Conservation (phyloP, 2,113 vertebrate species). For the Petrocephalus zakoni region DNA sequence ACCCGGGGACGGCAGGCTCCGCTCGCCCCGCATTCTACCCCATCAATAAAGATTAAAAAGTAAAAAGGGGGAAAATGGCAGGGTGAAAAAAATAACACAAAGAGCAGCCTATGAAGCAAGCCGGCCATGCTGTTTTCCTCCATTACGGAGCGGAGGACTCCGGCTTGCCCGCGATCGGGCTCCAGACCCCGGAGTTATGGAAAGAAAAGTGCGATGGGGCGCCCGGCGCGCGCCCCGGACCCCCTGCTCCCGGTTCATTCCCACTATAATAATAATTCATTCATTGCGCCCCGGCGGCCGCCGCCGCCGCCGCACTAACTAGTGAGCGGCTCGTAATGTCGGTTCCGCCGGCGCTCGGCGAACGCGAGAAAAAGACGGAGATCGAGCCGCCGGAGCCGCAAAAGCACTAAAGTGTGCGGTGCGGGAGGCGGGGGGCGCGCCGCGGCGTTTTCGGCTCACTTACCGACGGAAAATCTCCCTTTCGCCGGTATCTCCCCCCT, state of each 20-base stretch:
- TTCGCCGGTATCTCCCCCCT: slow-evolving; percentile 45
- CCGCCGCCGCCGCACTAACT: slow-evolving; percentile 34
- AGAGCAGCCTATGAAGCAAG: slow-evolving; percentile 26
- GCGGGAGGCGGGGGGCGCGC: not conserved
- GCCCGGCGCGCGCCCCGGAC: slow-evolving; percentile 60
- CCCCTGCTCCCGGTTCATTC: slow-evolving; percentile 45
- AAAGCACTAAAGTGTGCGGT: not conserved
- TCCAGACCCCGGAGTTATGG: too few relatives aligned
- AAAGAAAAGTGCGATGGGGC: too few relatives aligned
- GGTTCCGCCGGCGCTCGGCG: slow-evolving; percentile 23
- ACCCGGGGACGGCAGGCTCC: not conserved
- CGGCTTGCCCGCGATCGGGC: not conserved
- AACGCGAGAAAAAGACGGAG: slow-evolving; percentile 14
- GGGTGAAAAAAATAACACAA: slow-evolving; percentile 5
- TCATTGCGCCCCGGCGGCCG: slow-evolving; percentile 49
- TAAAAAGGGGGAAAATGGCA: not conserved
- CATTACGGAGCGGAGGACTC: slow-evolving; percentile 31
- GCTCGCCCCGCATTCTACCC: not conserved
- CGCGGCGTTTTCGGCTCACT: slow-evolving; percentile 32
- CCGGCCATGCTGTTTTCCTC: slow-evolving; percentile 57
- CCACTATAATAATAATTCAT: slow-evolving; percentile 58
- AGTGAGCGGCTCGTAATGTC: slow-evolving; percentile 37
- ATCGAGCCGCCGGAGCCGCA: not conserved
- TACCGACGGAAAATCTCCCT: slow-evolving; percentile 47
- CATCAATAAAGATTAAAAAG: not conserved